Base-by-base conservation (phyloP, 2,888 invertebrate genomes). In the Pherbina coryleti region DNA sequence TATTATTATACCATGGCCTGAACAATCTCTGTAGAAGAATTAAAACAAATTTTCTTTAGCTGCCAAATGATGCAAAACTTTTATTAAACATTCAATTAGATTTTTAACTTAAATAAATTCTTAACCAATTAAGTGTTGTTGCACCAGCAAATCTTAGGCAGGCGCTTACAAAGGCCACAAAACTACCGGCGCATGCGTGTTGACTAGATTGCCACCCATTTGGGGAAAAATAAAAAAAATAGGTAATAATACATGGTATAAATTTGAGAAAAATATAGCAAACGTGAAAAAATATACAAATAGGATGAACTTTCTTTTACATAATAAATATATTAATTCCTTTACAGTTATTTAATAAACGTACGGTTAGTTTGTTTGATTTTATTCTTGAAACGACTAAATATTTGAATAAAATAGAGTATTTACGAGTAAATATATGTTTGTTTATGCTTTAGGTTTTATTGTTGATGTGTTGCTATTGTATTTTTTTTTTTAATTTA, bases 401-500 rank as follows among this genome's bases (percentile, higher is more conserved):
- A 60, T 62, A 75, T 53, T 51, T 28, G n/a, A 75, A 53, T 44
- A 55, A 57, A 67, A 19, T 11, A 22, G 25, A 22, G 62, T 62
- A 34, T 60, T 60, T 55, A 19, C n/a, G 8, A 19, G 22, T 72
- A 14, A 1, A 5, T 31, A 37, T 44, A 2, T 44, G 44, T 44
- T 5, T n/a, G 55, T 19, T n/a, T 67, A 49, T 22, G 5, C 25
- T 44, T 74, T 17, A 1, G 19, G 44, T 60, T 49, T 5, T 69
- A 51, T 19, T 17, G 14, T 3, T 3, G 3, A 8, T 66, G 66
- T 66, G n/a, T 17, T 78, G 78, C 66, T 79, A 57, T 31, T 79
- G 53, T 34, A 81, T 76, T 62, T 77, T 76, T 77, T 80, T 75
- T 51, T 80, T 78, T 76, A 19, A 17, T 34, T 53, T 28, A 28